Evolutionary conservation across 1,140 invertebrate species (phyloP).

Genomic region (Tenebrio molitor): DNA sequence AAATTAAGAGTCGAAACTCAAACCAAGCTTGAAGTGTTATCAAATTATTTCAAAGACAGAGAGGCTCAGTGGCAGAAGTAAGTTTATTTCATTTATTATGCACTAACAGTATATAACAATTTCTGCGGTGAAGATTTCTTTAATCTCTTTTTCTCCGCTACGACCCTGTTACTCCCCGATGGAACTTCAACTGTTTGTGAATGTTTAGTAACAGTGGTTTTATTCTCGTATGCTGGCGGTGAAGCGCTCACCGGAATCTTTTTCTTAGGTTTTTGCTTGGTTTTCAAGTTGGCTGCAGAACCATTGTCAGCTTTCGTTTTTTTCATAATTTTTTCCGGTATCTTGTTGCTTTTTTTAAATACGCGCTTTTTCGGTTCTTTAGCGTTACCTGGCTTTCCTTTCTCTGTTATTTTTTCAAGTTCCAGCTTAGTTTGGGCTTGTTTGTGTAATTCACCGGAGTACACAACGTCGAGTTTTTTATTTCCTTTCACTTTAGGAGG

Average conservation of each 20-base stretch:
- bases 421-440: too few species aligned
- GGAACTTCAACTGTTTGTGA: too few species aligned
- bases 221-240: not conserved
- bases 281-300: not conserved
- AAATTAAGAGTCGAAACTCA: conserved; percentile 85
- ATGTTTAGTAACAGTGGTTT: not conserved
- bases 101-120: not conserved
- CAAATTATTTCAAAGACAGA: conserved; percentile 90
- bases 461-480: too few species aligned
- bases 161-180: not conserved
- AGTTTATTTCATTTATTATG: conserved; percentile 50
- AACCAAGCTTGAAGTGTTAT: conserved; percentile 86
- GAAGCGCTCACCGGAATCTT: not conserved
- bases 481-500: too few species aligned
- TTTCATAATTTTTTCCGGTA: not conserved
- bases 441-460: too few species aligned
- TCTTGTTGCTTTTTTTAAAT: too few species aligned
- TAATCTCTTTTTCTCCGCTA: conserved; percentile 38
- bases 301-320: not conserved
- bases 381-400: too few species aligned
- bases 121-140: not conserved
- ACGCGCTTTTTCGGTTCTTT: too few species aligned
- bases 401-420: too few species aligned
- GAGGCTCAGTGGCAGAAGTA: conserved; percentile 89
- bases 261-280: not conserved